Evolutionary conservation across 2,888 invertebrate genomes (phyloP).

Genomic region (Priocnemis perturbator): DNA sequence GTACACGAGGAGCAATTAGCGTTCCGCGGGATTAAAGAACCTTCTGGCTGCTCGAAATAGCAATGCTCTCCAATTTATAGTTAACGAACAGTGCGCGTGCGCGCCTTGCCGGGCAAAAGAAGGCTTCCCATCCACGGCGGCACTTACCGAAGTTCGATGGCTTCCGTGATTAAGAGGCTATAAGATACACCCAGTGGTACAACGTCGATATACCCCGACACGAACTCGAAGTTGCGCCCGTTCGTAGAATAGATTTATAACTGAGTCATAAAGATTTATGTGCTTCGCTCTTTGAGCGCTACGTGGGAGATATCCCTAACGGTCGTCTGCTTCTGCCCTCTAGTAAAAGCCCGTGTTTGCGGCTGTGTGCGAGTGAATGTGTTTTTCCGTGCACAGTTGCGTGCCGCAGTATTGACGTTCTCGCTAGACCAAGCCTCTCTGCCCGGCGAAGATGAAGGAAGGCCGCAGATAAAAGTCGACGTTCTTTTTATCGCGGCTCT

Average conservation of each 20-base stretch:
- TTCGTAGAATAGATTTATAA: slow-evolving; percentile 12
- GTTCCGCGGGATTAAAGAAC: slow-evolving; percentile 22
- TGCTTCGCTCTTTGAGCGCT: slow-evolving; percentile 2
- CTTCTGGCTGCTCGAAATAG: slow-evolving; percentile 18
- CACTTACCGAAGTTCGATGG: slow-evolving; percentile 14
- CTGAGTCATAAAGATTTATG: slow-evolving; percentile 11
- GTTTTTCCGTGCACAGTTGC: too few species aligned
- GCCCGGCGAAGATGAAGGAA: slow-evolving; percentile 13
- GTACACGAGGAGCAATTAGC: slow-evolving; percentile 19
- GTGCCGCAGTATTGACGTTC: too few species aligned
- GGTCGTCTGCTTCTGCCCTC: background rate
- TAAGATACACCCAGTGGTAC: slow-evolving; percentile 7
- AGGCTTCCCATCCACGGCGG: background rate
- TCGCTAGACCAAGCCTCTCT: background rate
- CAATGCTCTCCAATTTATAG: slow-evolving; percentile 49
- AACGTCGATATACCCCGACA: slow-evolving; percentile 1
- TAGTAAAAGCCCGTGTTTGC: too few species aligned
- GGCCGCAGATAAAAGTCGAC: slow-evolving; percentile 14
- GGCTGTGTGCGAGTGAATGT: background rate
- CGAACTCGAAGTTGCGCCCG: background rate
- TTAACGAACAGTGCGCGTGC: slow-evolving; percentile 41
- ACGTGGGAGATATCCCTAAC: background rate
- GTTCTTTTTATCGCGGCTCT: slow-evolving; percentile 12
- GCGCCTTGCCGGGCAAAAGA: slow-evolving; percentile 1
- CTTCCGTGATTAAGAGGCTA: slow-evolving; percentile 11